Base-by-base conservation (phyloP, 2,113 vertebrate genomes). In the Notechis scutatus region DNA sequence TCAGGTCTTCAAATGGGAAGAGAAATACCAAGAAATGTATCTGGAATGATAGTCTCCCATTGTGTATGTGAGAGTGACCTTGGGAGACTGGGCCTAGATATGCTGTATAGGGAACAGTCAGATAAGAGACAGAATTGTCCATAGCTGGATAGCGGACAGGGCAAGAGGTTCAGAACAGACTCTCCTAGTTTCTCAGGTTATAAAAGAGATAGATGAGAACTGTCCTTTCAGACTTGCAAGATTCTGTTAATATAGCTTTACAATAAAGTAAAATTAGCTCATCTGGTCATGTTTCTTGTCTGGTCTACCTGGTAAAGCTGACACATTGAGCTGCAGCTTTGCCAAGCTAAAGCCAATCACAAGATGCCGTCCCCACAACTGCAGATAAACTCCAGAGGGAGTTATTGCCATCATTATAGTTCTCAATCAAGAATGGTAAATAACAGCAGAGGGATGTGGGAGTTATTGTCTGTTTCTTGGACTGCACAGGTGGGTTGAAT, bases 381-480 rank as follows among this genome's bases (percentile, higher is more conserved):
- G 61, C 91, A 0, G 88, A n/a, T 92, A 81, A 81, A 81, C 74
- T 81, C 74, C 74, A 81, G n/a, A 42, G 34, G 74, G 74, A 42
- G 34, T 81, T 81, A 81, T 81, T 81, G 74, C 74, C 34, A 42
- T 42, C 34, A 81, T 81, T 2, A 15, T 52, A 1, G 0, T 47
- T 3, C n/a, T 29, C 91, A 94, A 42, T 5, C 6, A 81, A 47
- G 90, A 92, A 93, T 0, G 0, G 47, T 1, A 47, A 23, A 91
- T 15, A 55, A 91, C 15, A 14, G 90, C 91, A 94, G 89, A 24
- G 91, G 92, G 92, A 0, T 93, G 61, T 91, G 7, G 88, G 92
- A 59, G 61, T 26, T 55, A 26, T 52, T 24, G 54, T 26, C 45
- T 81, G 42, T 18, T 74, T 64, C 55, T 92, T 56, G 10, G 90